Base-by-base conservation (phyloP, 2,888 invertebrate species). In the Apodemia zela region DNA sequence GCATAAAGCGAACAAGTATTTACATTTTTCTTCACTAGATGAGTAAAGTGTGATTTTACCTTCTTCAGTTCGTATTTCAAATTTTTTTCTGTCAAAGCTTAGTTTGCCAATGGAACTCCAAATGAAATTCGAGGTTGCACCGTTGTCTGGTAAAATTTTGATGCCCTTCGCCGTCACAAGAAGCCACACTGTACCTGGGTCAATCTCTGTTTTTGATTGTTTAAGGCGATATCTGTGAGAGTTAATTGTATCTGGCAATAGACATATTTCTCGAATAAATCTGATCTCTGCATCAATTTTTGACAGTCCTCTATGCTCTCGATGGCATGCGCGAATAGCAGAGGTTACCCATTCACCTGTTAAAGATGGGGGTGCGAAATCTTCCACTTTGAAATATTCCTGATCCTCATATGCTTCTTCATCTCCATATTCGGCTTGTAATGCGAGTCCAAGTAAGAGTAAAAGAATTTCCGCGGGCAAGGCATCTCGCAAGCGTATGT, bases 51-150 rank as follows among this genome's bases (percentile, higher is more conserved):
- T 97, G 71, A 97, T 95, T 80, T 96, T 96, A 74, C 95, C 96
- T 77, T 97, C 97, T 65, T 97, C 96, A 11, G 97, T 97, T 68
- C 97, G 95, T 75, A 99, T 98, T 89, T 98, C 98, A 87, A 99
- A 98, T 87, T 98, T 99, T 89, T 98, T 98, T 78, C 98, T 95
- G 93, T 99, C 98, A 85, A 98, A 99, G 83, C 97, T 97, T 18
- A 99, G 92, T 89, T 98, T 98, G 69, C 97, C 97, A 69, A 99
- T 99, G 74, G 97, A 97, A 76, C 97, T 97, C 99, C 99, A 99
- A 65, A 97, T 94, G 80, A 98, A 98, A 70, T 96, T 96, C 38
- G 96, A 95, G 65, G 96, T 94, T 49, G 90, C 84, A 57, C 93
- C 90, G 71, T 94, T 93, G 80, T 95, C 95, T 35, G 95, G 94